Percentiles rank a stretch among this genome's conserved stretches.
phyloP scores from a whole-genome alignment of 1,140 invertebrate genomes.

The Brachionus paranguensis region DNA sequence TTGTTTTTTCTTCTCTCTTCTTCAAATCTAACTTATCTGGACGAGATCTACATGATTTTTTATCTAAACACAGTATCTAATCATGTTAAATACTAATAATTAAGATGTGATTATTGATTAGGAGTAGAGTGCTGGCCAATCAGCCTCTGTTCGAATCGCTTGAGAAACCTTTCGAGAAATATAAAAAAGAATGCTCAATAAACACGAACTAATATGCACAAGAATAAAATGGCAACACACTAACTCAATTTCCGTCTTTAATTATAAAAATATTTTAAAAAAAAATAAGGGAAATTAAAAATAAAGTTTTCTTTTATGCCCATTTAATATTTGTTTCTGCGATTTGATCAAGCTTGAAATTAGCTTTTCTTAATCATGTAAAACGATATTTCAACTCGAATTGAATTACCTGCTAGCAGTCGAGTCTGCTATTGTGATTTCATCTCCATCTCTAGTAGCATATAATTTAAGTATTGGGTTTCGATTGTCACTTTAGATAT shows the following conservation, averaged over 20 bases:
- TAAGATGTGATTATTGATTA: constrained; percentile 13
- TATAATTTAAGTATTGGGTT: constrained; percentile 25
- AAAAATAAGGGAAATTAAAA: constrained; percentile 12
- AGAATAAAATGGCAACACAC: not conserved
- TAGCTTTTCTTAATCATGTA: constrained; percentile 27
- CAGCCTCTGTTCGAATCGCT: not conserved
- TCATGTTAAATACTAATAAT: constrained; percentile 23
- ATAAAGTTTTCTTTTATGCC: constrained; percentile 10
- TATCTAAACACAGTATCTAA: constrained; percentile 14
- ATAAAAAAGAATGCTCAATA: not conserved
- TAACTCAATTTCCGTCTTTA: constrained; percentile 15
- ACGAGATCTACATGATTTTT: constrained; percentile 12
- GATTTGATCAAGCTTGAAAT: constrained; percentile 32
- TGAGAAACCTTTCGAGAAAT: not conserved
- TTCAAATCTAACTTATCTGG: not conserved
- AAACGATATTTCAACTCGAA: constrained; percentile 21
- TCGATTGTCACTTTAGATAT: not conserved
- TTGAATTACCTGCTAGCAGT: not conserved
- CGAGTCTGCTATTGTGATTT: not conserved
- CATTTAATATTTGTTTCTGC: constrained; percentile 1
- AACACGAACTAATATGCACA: not conserved
- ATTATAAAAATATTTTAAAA: not conserved
- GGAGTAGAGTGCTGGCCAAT: not conserved
- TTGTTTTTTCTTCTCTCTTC: not conserved
- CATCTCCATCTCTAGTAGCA: not conserved